Conservation (phyloP, 2,888 invertebrate species). For the Eupithecia pulchellata region DNA sequence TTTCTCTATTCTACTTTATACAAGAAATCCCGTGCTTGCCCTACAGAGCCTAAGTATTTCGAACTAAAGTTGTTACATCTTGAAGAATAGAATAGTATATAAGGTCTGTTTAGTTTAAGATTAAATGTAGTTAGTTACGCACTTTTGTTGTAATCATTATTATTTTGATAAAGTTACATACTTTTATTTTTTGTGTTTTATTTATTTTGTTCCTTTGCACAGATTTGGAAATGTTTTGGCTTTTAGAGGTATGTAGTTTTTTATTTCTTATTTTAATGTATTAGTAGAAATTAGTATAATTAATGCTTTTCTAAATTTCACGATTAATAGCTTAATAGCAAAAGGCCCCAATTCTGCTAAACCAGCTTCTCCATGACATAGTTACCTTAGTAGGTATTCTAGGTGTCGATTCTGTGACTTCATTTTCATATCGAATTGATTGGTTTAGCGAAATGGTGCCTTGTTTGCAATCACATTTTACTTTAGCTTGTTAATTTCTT, state of each 20-base stretch:
- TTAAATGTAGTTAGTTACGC: constrained; percentile 19
- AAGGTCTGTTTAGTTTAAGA: not conserved
- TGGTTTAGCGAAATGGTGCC: no score
- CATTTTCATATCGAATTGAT: not conserved
- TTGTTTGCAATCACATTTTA: no score
- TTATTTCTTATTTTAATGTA: constrained; percentile 23
- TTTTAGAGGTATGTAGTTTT: constrained; percentile 49
- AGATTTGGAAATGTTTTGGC: constrained; percentile 43
- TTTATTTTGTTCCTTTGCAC: constrained; percentile 41
- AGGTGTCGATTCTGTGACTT: not conserved
- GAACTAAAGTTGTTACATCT: no score
- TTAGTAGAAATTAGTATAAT: not conserved
- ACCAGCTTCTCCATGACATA: not conserved
- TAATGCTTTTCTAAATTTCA: not conserved
- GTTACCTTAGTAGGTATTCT: not conserved
- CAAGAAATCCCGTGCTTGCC: no score
- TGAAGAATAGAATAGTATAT: no score
- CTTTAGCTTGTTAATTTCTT: no score
- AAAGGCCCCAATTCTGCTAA: not conserved
- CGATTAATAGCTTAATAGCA: not conserved
- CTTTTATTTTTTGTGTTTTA: constrained; percentile 51
- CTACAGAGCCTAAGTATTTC: no score
- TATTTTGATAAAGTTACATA: constrained; percentile 43
- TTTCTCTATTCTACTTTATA: no score
- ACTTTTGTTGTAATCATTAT: constrained; percentile 30